Evolutionary conservation across 2,888 invertebrate genomes (phyloP), one percentile per base, ranked within the genome.

Genomic region (Drosophila leonis): DNA sequence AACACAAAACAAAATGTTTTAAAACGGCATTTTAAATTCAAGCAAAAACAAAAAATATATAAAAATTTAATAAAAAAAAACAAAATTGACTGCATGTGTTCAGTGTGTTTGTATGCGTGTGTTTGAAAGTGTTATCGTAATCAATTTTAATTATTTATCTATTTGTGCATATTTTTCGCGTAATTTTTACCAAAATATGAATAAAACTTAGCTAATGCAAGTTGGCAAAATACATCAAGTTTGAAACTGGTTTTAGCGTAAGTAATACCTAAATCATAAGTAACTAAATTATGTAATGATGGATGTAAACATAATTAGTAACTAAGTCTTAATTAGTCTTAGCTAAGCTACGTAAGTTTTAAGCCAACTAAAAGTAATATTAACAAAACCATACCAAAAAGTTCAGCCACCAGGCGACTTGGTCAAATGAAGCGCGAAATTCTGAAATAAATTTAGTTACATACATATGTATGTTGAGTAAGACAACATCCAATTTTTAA

Each of bases 361-460:
- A 76, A 61, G 76, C 56, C 70, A 62, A 62, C 56, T 61, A 51
- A 46, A 49, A 73, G 56, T 66, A 72, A 67, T 65, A 63, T 69
- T 60, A 88, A 9, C 15, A 35, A 60, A 60, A 59, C 24, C n/a
- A 66, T 39, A 42, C 42, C 78, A 72, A 65, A 70, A 4, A 44
- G 67, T 69, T 69, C 66, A 57, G 71, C 78, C 65, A 27, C 62
- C 52, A 41, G 68, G 78, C 72, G 71, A 69, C 72, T 70, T 73
- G 69, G 89, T 75, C 57, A 71, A 73, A 74, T 54, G 72, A 90
- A 91, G 90, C 90, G 90, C 83, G 70, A 91, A 83, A 91, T 90
- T 91, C 90, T 90, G 91, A 91, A 89, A 88, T 89, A 83, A 88
- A 88, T 80, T 88, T 92, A 92, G 86, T 90, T 92, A 75, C 82